Evolutionary conservation across 1,140 invertebrate species (phyloP), one percentile per base, ranked within the genome.

Genomic region (Elysia chlorotica): DNA sequence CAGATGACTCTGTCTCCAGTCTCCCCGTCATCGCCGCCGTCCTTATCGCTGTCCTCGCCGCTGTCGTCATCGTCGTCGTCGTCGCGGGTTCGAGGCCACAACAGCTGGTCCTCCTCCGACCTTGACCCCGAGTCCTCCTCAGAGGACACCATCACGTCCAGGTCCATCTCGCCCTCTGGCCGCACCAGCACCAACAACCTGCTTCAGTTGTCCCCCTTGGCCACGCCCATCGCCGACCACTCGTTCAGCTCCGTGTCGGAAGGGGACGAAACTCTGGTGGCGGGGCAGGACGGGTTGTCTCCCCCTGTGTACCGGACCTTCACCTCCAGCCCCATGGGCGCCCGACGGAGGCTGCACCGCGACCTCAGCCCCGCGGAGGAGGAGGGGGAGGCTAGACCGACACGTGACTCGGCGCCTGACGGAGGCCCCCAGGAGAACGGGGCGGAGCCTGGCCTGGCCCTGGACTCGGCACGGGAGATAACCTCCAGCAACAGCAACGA

Each of bases 401-500:
- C 41, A 48, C 41, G 41, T 48, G 41, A 48, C 41, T 10, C n/a
- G 41, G 41, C 41, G 10, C 10, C n/a, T 10, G 41, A n/a, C 41
- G 41, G 41, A 14, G n/a, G n/a, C n/a, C n/a, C n/a, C n/a, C n/a
- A n/a, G 25, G 14, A 53, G 48, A 17, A 41, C 38, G n/a, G 23
- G 54, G 3, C 19, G 6, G 17, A 54, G 17, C 36, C 2, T 5
- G 6, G 19, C 48, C 59, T 5, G 14, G 61, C 35, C 31, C 2
- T 41, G 35, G 0, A 41, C 2, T 3, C 1, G 35, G 2, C 63
- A 36, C 66, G 76, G 35, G 83, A 85, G 57, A 82, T 83, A 48
- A 79, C 78, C 23, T 80, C 80, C 37, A 83, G 82, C 71, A 83
- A 85, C 71, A 85, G 83, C 54, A 85, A 83, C 62, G 83, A 85